phyloP scores from a whole-genome alignment of 2,113 vertebrate species.

The Amia ocellicauda region DNA sequence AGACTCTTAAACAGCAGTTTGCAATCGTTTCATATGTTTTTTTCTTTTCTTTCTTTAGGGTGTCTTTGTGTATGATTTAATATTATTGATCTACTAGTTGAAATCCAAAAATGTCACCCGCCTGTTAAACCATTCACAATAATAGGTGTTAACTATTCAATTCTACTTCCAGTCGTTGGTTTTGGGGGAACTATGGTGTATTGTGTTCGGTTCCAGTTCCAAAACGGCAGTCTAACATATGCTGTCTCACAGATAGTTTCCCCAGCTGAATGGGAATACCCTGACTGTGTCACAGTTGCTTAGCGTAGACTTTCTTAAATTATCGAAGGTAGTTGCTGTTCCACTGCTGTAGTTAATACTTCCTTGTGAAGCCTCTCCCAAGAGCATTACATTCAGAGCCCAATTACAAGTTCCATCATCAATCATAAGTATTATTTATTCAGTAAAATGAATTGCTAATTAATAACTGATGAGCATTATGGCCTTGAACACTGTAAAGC shows the following conservation, averaged over 20 bases:
- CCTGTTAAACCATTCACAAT: neutral
- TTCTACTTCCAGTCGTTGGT: neutral
- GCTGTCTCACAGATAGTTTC: slow-evolving; percentile 16
- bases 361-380: slow-evolving; percentile 77
- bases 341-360: slow-evolving; percentile 77
- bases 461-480: slow-evolving; percentile 99
- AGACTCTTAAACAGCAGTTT: too few relatives aligned
- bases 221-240: slow-evolving; percentile 6
- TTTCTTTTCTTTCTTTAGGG: too few relatives aligned
- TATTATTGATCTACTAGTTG: too few relatives aligned
- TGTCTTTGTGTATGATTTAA: too few relatives aligned
- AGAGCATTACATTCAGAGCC: slow-evolving; percentile 82
- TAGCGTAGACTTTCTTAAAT: slow-evolving; percentile 54
- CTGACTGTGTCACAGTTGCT: slow-evolving; percentile 59
- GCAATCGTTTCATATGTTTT: too few relatives aligned
- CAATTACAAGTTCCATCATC: slow-evolving; percentile 99
- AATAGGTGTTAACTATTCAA: neutral
- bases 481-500: slow-evolving; percentile 90
- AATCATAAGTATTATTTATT: slow-evolving; percentile 99
- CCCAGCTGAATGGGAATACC: slow-evolving; percentile 38
- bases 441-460: slow-evolving; percentile 99
- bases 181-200: neutral
- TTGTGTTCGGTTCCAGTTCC: neutral
- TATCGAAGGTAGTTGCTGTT: slow-evolving; percentile 62
- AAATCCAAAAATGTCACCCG: too few relatives aligned